Evolutionary conservation across 2,888 invertebrate genomes (phyloP).

Genomic region (Girardia tigrina): DNA sequence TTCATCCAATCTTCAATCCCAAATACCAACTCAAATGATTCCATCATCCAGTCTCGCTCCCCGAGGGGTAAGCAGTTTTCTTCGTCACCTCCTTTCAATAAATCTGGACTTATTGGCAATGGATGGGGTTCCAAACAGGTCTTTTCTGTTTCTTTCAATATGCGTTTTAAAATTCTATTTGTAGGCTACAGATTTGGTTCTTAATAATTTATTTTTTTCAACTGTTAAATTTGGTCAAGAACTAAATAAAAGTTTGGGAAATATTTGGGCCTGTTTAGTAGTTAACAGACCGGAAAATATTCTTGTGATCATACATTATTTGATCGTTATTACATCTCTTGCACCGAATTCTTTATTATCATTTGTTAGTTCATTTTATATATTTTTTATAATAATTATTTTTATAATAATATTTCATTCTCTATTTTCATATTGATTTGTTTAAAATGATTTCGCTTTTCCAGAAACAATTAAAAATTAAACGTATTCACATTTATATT

Average conservation of each 20-base stretch:
- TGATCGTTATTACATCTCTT: constrained; percentile 88
- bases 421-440: background rate
- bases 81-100: constrained; percentile 1
- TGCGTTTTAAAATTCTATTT: background rate
- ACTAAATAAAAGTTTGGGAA: constrained; percentile 84
- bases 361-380: constrained; percentile 56
- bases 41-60: constrained; percentile 37
- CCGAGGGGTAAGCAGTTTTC: constrained; percentile 42
- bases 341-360: constrained; percentile 83
- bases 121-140: constrained; percentile 32
- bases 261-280: constrained; percentile 85
- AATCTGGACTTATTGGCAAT: background rate
- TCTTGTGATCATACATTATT: constrained; percentile 82
- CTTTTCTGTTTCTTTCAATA: background rate
- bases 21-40: constrained; percentile 8
- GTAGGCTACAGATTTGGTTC: constrained; percentile 91
- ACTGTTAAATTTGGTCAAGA: constrained; percentile 89
- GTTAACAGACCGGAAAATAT: constrained; percentile 88
- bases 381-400: background rate
- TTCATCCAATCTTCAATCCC: constrained; percentile 66
- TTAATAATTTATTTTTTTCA: constrained; percentile 93
- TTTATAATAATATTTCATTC: background rate
- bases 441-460: too few species aligned
- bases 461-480: too few species aligned
- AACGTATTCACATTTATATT: too few species aligned